Percentiles rank a stretch among this genome's conserved stretches.
phyloP scores from a whole-genome alignment of 1,140 invertebrate genomes.

The Eulimnadia texana region DNA sequence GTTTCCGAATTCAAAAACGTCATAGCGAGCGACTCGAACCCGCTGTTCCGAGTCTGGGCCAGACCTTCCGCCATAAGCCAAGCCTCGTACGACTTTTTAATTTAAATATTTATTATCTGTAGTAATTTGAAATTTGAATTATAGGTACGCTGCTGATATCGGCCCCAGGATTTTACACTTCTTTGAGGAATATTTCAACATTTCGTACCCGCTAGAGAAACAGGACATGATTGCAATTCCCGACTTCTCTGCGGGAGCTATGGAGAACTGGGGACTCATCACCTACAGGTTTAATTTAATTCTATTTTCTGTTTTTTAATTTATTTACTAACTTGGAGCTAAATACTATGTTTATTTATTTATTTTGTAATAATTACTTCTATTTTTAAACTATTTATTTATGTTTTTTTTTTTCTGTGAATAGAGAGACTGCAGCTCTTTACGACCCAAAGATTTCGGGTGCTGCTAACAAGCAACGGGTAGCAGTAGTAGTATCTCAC shows the following conservation, averaged over 20 bases:
- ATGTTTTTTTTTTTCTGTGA: too few relatives aligned
- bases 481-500: conserved; percentile 31
- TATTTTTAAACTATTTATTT: too few relatives aligned
- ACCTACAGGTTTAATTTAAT: conserved; percentile 61
- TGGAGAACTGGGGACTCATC: conserved; percentile 80
- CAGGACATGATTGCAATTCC: conserved; percentile 82
- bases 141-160: conserved; percentile 53
- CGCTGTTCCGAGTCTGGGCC: conserved; percentile 59
- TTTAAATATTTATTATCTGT: conserved; percentile 36
- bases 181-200: conserved; percentile 71
- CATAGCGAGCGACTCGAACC: conserved; percentile 18
- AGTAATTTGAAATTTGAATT: conserved; percentile 34
- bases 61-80: conserved; percentile 66
- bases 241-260: conserved; percentile 79
- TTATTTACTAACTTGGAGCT: too few relatives aligned
- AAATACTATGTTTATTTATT: too few relatives aligned
- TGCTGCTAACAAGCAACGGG: conserved; percentile 25
- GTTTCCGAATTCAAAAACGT: conserved; percentile 36
- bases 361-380: too few relatives aligned
- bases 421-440: conserved; percentile 34
- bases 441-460: conserved; percentile 25
- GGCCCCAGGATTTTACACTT: conserved; percentile 65
- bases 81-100: conserved; percentile 58
- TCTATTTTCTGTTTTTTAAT: background rate
- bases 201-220: conserved; percentile 63